phyloP scores from a whole-genome alignment of 2,888 invertebrate genomes.

The Amiota mariae region DNA sequence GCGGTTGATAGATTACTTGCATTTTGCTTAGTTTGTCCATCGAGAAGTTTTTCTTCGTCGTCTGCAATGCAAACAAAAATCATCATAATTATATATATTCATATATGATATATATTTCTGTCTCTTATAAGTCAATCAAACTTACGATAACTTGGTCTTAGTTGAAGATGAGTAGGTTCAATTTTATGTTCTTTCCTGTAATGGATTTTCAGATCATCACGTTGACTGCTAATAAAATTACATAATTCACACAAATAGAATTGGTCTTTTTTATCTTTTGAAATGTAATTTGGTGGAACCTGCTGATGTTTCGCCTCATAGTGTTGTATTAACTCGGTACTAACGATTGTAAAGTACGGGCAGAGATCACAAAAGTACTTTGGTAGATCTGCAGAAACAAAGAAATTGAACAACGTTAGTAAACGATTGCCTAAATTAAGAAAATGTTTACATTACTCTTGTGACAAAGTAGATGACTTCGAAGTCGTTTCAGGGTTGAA shows the following conservation, averaged over 20 bases:
- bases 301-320: slow-evolving; percentile 58
- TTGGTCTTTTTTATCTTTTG: slow-evolving; percentile 38
- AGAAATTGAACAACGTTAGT: neutral
- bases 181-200: slow-evolving; percentile 58
- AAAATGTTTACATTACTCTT: slow-evolving; percentile 42
- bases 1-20: neutral
- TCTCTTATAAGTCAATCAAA: too few species aligned
- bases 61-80: neutral
- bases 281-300: slow-evolving; percentile 42
- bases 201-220: slow-evolving; percentile 54
- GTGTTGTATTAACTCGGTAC: slow-evolving; percentile 63
- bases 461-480: slow-evolving; percentile 51
- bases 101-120: too few species aligned
- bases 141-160: slow-evolving; percentile 56
- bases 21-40: neutral
- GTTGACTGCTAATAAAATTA: slow-evolving; percentile 56
- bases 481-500: slow-evolving; percentile 45
- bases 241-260: slow-evolving; percentile 63
- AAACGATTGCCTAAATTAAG: slow-evolving; percentile 11
- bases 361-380: slow-evolving; percentile 69
- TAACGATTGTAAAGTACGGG: slow-evolving; percentile 61
- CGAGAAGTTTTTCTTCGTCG: neutral
- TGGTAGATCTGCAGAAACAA: slow-evolving; percentile 58
- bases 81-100: too few species aligned
- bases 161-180: slow-evolving; percentile 58